Evolutionary conservation across 1,140 invertebrate species (phyloP), one percentile per base, ranked within the genome.

Genomic region (Delia radicum): DNA sequence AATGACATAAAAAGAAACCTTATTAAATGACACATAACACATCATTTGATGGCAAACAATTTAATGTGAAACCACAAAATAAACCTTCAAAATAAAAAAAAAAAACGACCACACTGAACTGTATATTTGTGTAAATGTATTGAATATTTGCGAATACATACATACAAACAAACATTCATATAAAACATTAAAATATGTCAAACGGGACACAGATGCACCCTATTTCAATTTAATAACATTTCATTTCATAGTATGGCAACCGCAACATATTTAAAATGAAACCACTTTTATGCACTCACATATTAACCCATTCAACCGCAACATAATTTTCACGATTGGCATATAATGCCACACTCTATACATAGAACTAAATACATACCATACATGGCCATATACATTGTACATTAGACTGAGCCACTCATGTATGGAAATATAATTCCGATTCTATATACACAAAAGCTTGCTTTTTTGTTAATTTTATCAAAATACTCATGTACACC

Each of bases 171-270:
- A 1, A 26, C 3, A 24, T 37, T 37, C 7, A 33, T 37, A 5
- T 18, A 69, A 69, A 33, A 33, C 65, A 21, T 31, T 69, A 69
- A 69, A 69, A 69, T 69, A 29, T 69, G 65, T 69, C 65, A 69
- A 69, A 69, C 31, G n/a, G 65, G 65, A 24, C 65, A 69, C 65
- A 69, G 65, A 69, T 69, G 65, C 65, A 69, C 65, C 65, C 65
- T 69, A 69, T 69, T 69, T 69, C 65, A 69, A 37, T 69, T 69
- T 69, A 69, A 69, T 69, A 69, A 69, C 65, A 69, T 69, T 69
- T 69, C 65, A 69, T 28, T 67, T 67, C 2, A 31, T 29, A 67
- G 65, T 69, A 69, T 69, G 65, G 65, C 29, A 69, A 69, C 65
- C 65, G 29, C 65, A 69, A 69, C 65, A 69, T 69, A 69, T 69